Evolutionary conservation across 2,113 vertebrate genomes (phyloP).

Genomic region (Pyxicephalus adspersus): DNA sequence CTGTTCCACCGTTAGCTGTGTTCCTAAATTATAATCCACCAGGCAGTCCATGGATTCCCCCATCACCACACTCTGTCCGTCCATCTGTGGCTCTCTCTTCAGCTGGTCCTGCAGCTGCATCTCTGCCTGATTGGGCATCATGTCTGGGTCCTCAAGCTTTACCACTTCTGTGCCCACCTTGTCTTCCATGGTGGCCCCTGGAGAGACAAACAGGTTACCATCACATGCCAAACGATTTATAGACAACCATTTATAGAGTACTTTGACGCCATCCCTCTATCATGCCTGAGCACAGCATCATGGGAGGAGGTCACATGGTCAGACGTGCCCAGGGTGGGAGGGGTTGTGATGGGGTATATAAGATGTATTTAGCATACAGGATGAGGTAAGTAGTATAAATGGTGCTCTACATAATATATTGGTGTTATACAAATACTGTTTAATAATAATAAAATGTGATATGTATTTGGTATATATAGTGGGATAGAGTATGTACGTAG

Average conservation of each 20-base stretch:
- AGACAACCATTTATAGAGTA: no score
- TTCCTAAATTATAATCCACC: constrained; percentile 40
- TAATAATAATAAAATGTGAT: no score
- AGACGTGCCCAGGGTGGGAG: no score
- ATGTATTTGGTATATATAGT: no score
- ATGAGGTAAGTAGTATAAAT: no score
- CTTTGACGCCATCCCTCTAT: no score
- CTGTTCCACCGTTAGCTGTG: constrained; percentile 42
- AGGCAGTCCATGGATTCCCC: constrained; percentile 34
- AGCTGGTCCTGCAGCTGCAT: constrained; percentile 16
- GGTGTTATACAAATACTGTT: no score
- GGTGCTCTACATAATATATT: no score
- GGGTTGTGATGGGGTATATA: no score
- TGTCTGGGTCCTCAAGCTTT: constrained; percentile 14
- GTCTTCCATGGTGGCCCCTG: constrained; percentile 15
- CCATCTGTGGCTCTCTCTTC: constrained; percentile 22
- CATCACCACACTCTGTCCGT: background rate
- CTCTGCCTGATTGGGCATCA: background rate
- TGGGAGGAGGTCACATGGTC: no score
- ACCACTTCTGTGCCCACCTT: background rate
- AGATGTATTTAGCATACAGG: no score
- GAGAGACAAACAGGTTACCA: background rate
- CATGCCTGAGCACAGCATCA: background rate
- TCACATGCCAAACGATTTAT: background rate
- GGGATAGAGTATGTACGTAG: no score